Evolutionary conservation across 2,888 invertebrate genomes (phyloP).

Genomic region (Liopterus haemorrhoidalis): DNA sequence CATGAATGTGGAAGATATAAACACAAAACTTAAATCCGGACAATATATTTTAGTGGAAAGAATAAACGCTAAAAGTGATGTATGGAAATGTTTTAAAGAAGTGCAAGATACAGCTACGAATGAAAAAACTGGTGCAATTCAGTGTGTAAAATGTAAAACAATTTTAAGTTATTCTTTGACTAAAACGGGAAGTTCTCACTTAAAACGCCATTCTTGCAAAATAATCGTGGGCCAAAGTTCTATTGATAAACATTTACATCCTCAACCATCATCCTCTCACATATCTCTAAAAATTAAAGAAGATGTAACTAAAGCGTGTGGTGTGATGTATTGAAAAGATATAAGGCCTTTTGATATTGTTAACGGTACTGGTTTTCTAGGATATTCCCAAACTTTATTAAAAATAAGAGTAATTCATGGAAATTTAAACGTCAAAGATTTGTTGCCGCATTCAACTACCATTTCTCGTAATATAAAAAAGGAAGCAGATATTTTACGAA

Average conservation of each 20-base stretch:
- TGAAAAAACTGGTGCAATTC: no score
- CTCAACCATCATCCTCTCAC: no score
- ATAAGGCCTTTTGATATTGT: conserved; percentile 1
- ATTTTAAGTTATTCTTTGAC: background rate
- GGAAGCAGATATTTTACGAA: background rate
- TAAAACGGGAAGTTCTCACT: conserved; percentile 4
- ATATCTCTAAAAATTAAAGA: background rate
- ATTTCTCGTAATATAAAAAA: background rate
- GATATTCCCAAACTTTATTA: conserved; percentile 1
- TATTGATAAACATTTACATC: no score
- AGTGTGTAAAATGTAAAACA: conserved; percentile 2
- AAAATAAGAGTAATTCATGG: background rate
- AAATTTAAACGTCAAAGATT: background rate
- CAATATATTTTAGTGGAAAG: no score
- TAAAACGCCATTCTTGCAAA: background rate
- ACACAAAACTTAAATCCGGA: no score
- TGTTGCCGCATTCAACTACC: conserved; percentile 3
- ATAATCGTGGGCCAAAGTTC: no score
- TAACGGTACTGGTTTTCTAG: background rate
- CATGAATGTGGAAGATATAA: no score
- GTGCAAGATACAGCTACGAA: no score
- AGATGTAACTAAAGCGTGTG: background rate
- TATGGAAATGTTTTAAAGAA: no score
- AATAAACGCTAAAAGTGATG: no score
- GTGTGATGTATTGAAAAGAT: background rate